Base-by-base conservation (phyloP, 2,113 vertebrate species). In the Prochilodus magdalenae region DNA sequence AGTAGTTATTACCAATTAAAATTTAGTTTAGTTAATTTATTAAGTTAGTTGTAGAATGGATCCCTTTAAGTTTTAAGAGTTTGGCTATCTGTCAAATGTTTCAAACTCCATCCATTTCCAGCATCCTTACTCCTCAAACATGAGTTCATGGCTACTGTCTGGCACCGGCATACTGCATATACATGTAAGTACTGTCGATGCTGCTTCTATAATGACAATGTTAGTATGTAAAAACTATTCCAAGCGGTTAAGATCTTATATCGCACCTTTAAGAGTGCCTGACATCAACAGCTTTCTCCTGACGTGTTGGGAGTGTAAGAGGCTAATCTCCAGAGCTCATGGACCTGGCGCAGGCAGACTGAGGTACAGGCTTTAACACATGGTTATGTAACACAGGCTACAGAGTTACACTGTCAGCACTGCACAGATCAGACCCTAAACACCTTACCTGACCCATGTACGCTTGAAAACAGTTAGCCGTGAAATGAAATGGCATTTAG, bases 291-390 rank as follows among this genome's bases (percentile, higher is more conserved):
- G 83, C 75, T 88, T 81, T 73, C 53, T 53, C 53, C 55, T 88
- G 82, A 83, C 47, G 44, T 80, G 77, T 71, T 81, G 75, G 73
- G 20, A 63, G 51, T 60, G 29, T 88, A 84, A 75, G 69, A 87
- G 78, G 79, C 77, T 85, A 36, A 92, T 90, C 91, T 90, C 51
- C 70, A 72, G 86, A 84, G 86, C 78, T 90, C 83, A 92, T 93
- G 94, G 92, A 92, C 91, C 86, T 88, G 90, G 89, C 86, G 89
- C 87, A 90, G 92, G 47, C 60, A 89, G 91, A 88, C 88, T 91
- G 90, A 90, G 57, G 36, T 66, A 0, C 57, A 90, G 90, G 86
- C 89, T 91, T 93, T 90, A 93, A 83, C 3, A 44, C 3, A 78
- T 16, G 3, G 82, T 93, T 90, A 93, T 74, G 22, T 87, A 92